Conservation (phyloP, 2,888 invertebrate genomes). For the Leptopilina syphax region DNA sequence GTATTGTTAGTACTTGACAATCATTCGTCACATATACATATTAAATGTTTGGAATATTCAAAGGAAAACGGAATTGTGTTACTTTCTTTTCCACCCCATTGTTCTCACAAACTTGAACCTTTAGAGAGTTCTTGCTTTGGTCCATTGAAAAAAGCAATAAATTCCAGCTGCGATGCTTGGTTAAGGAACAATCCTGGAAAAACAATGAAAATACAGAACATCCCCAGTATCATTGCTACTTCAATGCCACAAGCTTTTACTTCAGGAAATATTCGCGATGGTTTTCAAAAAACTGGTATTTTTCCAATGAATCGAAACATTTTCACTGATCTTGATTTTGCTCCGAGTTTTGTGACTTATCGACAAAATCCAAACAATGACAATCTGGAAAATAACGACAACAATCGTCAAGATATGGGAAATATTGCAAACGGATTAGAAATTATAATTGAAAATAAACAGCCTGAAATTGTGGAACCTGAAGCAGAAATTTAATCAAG, state of each 20-base stretch:
- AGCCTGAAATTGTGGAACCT: no score
- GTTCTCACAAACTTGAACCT: neutral
- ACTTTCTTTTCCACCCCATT: neutral
- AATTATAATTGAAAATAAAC: no score
- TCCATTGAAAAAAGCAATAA: neutral
- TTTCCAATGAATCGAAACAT: neutral
- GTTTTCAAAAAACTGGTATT: neutral
- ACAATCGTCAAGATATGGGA: no score
- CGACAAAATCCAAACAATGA: no score
- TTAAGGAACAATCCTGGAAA: neutral
- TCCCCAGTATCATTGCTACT: neutral
- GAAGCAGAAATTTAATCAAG: no score
- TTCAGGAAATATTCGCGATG: neutral
- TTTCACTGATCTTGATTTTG: neutral
- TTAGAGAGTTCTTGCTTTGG: neutral
- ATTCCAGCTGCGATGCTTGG: neutral
- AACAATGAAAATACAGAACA: neutral
- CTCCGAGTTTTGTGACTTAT: no score
- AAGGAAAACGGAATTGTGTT: neutral
- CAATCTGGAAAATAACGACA: no score
- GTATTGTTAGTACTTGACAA: conserved; percentile 46
- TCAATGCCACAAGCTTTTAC: neutral
- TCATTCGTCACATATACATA: conserved; percentile 44
- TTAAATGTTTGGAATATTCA: neutral
- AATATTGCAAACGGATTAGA: no score